These are phyloP conservation scores for Acridotheres tristis DNA, from an alignment of 2,797 vertebrate genomes.

Conservation along the genomic window DNA sequence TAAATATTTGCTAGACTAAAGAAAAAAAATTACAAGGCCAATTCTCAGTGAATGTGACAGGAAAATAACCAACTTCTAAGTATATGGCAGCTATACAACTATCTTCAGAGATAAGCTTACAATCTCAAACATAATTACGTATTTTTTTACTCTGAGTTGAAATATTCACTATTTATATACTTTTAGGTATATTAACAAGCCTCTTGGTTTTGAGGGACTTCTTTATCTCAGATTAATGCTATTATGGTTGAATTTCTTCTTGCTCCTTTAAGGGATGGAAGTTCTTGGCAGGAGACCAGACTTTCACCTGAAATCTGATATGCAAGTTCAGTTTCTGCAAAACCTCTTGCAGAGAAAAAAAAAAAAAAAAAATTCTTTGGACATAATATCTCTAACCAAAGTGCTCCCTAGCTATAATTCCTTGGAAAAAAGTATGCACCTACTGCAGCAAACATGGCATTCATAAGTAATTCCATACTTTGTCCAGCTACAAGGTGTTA, in stretches of 20 bases:
- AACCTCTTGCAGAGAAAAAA: neutral
- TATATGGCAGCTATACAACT: neutral
- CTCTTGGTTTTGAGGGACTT: neutral
- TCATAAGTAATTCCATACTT: neutral
- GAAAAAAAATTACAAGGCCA: neutral
- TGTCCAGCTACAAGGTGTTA: neutral
- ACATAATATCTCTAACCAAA: neutral
- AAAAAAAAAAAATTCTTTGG: neutral
- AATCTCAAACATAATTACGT: neutral
- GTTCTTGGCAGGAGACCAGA: neutral
- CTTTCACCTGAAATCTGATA: neutral
- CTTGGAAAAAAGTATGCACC: neutral
- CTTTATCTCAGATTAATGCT: neutral
- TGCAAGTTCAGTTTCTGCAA: neutral
- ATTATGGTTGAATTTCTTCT: neutral
- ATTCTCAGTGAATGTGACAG: neutral
- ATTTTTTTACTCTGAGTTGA: neutral
- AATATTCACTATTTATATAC: neutral
- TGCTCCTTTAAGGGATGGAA: neutral
- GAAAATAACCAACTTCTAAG: neutral
- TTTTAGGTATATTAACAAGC: neutral
- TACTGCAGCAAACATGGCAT: neutral
- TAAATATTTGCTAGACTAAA: neutral
- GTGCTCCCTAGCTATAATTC: neutral
- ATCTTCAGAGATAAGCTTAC: neutral